Conservation (phyloP, 1,140 invertebrate genomes). For the Sitophilus oryzae region DNA sequence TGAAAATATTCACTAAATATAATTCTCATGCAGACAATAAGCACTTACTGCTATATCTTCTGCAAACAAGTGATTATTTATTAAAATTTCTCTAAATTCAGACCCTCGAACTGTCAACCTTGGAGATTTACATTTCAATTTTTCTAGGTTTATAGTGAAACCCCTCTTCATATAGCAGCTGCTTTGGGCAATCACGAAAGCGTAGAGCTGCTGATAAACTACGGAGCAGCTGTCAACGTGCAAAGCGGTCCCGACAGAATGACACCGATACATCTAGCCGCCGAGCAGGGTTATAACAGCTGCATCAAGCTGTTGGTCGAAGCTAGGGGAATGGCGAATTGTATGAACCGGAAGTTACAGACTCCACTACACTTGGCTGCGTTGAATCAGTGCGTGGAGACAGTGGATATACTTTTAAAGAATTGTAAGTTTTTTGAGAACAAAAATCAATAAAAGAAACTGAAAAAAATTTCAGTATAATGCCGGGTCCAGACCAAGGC, state of each 20-base stretch:
- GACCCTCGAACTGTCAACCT: background rate
- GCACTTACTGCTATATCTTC: too few species aligned
- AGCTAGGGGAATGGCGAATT: conserved; percentile 61
- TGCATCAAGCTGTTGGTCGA: conserved; percentile 66
- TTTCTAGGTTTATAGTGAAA: conserved; percentile 67
- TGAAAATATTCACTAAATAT: too few species aligned
- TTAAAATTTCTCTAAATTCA: too few species aligned
- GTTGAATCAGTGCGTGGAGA: conserved; percentile 66
- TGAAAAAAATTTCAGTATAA: conserved; percentile 19
- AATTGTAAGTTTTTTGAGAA: conserved; percentile 31
- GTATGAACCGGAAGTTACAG: conserved; percentile 64
- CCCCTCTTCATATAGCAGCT: conserved; percentile 75
- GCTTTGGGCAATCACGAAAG: conserved; percentile 62
- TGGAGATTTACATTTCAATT: background rate
- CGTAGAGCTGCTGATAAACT: conserved; percentile 60
- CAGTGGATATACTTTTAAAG: conserved; percentile 60
- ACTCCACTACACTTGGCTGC: conserved; percentile 73
- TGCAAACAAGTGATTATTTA: too few species aligned
- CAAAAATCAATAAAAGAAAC: background rate
- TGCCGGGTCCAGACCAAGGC: too few species aligned
- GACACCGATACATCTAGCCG: conserved; percentile 75
- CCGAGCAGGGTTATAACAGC: conserved; percentile 70
- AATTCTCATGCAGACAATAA: too few species aligned
- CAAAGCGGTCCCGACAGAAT: conserved; percentile 60
- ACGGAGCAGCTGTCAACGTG: conserved; percentile 70